These are phyloP conservation scores for Cryptophagus acutangulus DNA, from an alignment of 2,888 invertebrate genomes.

Conservation along the genomic window DNA sequence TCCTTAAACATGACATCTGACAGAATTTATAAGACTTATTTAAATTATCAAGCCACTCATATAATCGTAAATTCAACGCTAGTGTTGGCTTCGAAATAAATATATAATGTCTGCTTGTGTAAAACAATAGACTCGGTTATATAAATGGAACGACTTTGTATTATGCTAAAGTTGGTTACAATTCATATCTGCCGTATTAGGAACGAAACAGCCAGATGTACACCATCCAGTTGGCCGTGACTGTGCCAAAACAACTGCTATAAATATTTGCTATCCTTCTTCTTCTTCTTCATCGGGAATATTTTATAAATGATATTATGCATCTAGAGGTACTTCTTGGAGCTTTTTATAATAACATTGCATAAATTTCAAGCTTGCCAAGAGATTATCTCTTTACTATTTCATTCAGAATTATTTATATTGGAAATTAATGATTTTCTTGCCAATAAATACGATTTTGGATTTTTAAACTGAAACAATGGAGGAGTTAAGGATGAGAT, in stretches of 20 bases:
- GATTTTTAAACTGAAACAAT: too few relatives aligned
- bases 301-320: too few relatives aligned
- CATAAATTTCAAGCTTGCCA: too few relatives aligned
- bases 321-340: too few relatives aligned
- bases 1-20: constrained; percentile 19
- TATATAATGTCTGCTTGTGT: constrained; percentile 22
- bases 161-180: constrained; percentile 25
- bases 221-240: constrained; percentile 20
- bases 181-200: constrained; percentile 40
- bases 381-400: too few relatives aligned
- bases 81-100: constrained; percentile 27
- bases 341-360: too few relatives aligned
- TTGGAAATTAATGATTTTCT: too few relatives aligned
- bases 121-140: constrained; percentile 26
- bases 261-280: constrained; percentile 27
- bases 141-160: constrained; percentile 23
- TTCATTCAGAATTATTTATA: too few relatives aligned
- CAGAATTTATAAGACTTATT: constrained; percentile 10
- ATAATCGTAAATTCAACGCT: constrained; percentile 21
- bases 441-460: too few relatives aligned
- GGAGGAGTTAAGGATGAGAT: too few relatives aligned
- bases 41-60: background rate
- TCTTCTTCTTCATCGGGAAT: too few relatives aligned
- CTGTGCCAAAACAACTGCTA: constrained; percentile 23
- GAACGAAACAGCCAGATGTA: constrained; percentile 34